Evolutionary conservation across 2,113 vertebrate species (phyloP).

Genomic region (Lepisosteus oculatus): DNA sequence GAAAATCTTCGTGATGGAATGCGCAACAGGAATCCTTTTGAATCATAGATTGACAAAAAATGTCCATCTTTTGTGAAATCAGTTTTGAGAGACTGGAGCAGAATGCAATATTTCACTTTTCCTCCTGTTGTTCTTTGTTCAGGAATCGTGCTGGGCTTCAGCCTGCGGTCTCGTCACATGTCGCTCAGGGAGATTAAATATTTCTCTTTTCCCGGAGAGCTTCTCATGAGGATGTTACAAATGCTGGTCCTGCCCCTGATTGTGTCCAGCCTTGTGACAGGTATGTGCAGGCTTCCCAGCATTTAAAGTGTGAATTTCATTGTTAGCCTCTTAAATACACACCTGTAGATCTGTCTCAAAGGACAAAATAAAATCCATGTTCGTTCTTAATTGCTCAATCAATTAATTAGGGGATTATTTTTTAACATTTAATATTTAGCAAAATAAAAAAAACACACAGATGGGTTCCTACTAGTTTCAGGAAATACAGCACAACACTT

Average conservation of each 20-base stretch:
- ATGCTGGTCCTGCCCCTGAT: conserved; percentile 95
- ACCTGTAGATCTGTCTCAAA: background rate
- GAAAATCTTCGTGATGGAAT: too few relatives aligned
- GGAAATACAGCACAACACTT: too few relatives aligned
- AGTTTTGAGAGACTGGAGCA: too few relatives aligned
- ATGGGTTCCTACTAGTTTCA: too few relatives aligned
- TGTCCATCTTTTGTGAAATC: too few relatives aligned
- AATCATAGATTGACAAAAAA: too few relatives aligned
- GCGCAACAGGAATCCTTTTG: too few relatives aligned
- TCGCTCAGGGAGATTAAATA: conserved; percentile 89
- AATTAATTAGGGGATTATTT: background rate
- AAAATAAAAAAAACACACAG: too few relatives aligned
- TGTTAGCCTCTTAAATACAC: too few relatives aligned
- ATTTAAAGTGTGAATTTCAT: too few relatives aligned
- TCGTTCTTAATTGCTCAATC: background rate
- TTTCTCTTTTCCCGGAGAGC: conserved; percentile 91
- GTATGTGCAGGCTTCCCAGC: conserved; percentile 51
- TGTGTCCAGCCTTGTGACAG: conserved; percentile 92
- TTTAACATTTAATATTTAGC: background rate
- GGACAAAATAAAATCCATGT: background rate
- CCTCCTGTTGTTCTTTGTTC: conserved; percentile 23
- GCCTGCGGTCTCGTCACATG: conserved; percentile 78
- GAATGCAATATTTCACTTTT: background rate
- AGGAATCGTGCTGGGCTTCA: conserved; percentile 86
- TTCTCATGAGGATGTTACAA: conserved; percentile 96